A percentile compares a stretch with the other conserved stretches of the same genome.
phyloP scores from a whole-genome alignment of 2,113 vertebrate genomes.

The Vulpes vulpes region DNA sequence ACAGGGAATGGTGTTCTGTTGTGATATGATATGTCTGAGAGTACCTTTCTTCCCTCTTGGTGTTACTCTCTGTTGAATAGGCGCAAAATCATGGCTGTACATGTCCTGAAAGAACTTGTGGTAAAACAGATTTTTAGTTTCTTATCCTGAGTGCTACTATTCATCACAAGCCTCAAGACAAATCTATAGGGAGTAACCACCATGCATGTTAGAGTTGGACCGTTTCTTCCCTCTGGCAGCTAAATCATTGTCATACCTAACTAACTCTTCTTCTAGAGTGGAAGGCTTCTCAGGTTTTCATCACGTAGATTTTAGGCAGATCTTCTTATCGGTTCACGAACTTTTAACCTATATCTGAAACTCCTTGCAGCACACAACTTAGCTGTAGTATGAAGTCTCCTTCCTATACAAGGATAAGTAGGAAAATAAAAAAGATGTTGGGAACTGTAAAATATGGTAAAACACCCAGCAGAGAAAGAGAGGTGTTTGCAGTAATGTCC shows the following conservation, averaged over 20 bases:
- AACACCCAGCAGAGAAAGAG: not conserved
- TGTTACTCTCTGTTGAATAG: not conserved
- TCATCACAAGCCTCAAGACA: not conserved
- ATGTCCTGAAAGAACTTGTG: not conserved
- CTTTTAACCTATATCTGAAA: not conserved
- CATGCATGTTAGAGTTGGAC: not conserved
- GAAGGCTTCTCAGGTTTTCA: not conserved
- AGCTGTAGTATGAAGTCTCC: not conserved
- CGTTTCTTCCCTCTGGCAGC: not conserved
- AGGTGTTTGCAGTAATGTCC: not conserved
- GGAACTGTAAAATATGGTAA: not conserved
- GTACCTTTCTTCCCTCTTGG: not conserved
- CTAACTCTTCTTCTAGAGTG: not conserved
- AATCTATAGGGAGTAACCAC: not conserved
- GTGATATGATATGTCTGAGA: too few relatives aligned
- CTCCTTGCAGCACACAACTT: not conserved
- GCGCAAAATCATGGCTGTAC: not conserved
- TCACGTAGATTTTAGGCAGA: not conserved
- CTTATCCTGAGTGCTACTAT: not conserved
- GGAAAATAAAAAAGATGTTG: not conserved
- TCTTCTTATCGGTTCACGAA: not conserved
- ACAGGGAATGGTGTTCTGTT: not conserved
- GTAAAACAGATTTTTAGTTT: not conserved
- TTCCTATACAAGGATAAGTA: not conserved
- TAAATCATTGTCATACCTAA: not conserved